Percentiles rank a stretch among this genome's conserved stretches.
These are phyloP conservation scores for Parelbella ahira DNA, from an alignment of 2,888 invertebrate species.

Conservation along the genomic window DNA sequence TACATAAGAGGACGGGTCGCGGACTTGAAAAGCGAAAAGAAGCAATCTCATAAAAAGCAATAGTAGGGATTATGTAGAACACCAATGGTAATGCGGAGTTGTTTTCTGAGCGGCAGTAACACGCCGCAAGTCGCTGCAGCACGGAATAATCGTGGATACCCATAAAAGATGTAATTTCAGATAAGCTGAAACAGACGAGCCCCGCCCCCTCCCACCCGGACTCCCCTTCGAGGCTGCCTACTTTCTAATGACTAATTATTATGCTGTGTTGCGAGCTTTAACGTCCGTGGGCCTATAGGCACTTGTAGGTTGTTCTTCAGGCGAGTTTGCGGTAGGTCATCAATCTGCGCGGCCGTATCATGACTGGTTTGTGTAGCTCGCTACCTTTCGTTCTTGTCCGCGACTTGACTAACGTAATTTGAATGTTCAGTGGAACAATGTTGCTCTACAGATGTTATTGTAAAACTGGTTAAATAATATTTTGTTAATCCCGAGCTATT, in stretches of 20 bases:
- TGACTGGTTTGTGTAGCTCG: conserved; percentile 34
- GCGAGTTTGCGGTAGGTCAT: conserved; percentile 55
- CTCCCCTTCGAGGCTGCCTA: conserved; percentile 60
- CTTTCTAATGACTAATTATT: conserved; percentile 82
- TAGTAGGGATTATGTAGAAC: conserved; percentile 75
- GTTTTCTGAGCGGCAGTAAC: conserved; percentile 73
- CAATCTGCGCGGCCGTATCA: conserved; percentile 45
- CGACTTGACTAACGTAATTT: conserved; percentile 26
- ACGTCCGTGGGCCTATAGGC: conserved; percentile 54
- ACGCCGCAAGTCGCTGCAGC: conserved; percentile 77
- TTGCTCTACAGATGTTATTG: conserved; percentile 13
- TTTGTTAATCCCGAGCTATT: no score
- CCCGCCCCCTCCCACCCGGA: conserved; percentile 54
- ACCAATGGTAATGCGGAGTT: conserved; percentile 70
- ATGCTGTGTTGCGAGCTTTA: conserved; percentile 78
- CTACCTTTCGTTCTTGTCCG: conserved; percentile 28
- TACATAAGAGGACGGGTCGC: conserved; percentile 25
- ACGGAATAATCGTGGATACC: conserved; percentile 80
- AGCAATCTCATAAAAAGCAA: conserved; percentile 71
- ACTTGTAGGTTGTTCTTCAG: conserved; percentile 49
- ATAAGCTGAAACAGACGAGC: conserved; percentile 81
- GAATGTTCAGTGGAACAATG: conserved; percentile 17
- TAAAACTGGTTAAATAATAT: no score
- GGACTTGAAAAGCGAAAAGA: conserved; percentile 54
- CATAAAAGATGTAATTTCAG: conserved; percentile 82